Conservation (phyloP, 2,797 vertebrate species). For the Ispidina picta region DNA sequence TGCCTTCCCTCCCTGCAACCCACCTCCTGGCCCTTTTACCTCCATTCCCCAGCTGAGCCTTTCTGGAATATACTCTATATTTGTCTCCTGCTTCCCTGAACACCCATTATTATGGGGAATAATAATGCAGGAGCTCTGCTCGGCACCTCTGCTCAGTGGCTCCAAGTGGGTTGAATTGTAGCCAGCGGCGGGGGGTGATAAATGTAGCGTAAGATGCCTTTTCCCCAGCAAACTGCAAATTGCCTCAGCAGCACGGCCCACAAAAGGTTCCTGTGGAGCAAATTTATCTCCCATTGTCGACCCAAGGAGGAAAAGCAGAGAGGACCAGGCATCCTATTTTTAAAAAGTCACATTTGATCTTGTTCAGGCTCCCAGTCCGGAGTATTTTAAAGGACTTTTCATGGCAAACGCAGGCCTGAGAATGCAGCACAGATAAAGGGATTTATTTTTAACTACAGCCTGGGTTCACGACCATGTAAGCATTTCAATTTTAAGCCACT, state of each 20-base stretch:
- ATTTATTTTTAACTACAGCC: slow-evolving; percentile 75
- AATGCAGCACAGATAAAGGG: slow-evolving; percentile 73
- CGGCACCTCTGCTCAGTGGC: slow-evolving; percentile 71
- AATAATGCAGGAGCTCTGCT: slow-evolving; percentile 69
- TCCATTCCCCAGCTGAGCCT: slow-evolving; percentile 58
- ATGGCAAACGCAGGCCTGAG: slow-evolving; percentile 39
- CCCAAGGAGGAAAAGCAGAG: slow-evolving; percentile 55
- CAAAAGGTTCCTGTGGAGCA: slow-evolving; percentile 77
- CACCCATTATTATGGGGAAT: slow-evolving; percentile 69
- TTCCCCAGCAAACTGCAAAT: slow-evolving; percentile 80
- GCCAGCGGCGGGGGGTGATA: slow-evolving; percentile 77
- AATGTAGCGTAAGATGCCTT: slow-evolving; percentile 78
- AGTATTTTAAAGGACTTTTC: slow-evolving; percentile 64
- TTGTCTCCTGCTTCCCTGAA: slow-evolving; percentile 74
- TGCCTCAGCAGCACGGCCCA: slow-evolving; percentile 76
- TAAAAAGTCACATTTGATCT: slow-evolving; percentile 78
- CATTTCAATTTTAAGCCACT: slow-evolving; percentile 73
- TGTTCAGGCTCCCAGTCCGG: slow-evolving; percentile 40
- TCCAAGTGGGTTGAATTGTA: slow-evolving; percentile 74
- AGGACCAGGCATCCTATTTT: slow-evolving; percentile 73
- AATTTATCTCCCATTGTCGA: slow-evolving; percentile 79
- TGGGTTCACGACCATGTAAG: slow-evolving; percentile 64
- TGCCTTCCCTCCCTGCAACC: not conserved
- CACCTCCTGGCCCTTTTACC: slow-evolving; percentile 44
- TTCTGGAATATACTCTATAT: slow-evolving; percentile 42